Conservation (phyloP, 2,888 invertebrate genomes). For the Sericinus montela region DNA sequence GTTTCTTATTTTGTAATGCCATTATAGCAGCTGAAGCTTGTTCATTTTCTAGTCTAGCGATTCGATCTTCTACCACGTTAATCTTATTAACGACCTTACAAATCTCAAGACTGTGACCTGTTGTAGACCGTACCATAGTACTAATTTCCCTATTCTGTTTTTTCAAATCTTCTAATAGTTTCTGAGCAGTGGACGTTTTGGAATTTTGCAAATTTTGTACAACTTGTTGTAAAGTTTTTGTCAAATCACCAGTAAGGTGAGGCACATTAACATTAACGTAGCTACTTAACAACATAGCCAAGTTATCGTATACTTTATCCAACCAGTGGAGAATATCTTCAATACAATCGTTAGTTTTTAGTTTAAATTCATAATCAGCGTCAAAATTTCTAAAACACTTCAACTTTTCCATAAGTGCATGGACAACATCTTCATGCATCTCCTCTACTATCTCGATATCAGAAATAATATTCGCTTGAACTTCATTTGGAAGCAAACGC, state of each 20-base stretch:
- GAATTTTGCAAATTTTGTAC: constrained; percentile 46
- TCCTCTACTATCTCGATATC: constrained; percentile 67
- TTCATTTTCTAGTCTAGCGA: constrained; percentile 46
- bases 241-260: constrained; percentile 44
- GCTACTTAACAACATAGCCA: constrained; percentile 47
- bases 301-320: constrained; percentile 57
- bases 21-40: constrained; percentile 49
- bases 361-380: constrained; percentile 41
- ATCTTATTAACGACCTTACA: constrained; percentile 58
- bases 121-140: constrained; percentile 49
- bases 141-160: constrained; percentile 44
- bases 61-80: constrained; percentile 47
- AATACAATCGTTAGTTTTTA: constrained; percentile 36
- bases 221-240: constrained; percentile 58
- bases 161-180: constrained; percentile 46
- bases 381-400: constrained; percentile 45
- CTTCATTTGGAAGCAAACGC: constrained; percentile 35
- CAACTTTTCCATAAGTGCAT: constrained; percentile 43
- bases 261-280: constrained; percentile 47
- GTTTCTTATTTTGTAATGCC: constrained; percentile 54
- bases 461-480: constrained; percentile 42
- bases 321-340: constrained; percentile 59
- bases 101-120: constrained; percentile 54
- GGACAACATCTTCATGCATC: constrained; percentile 56
- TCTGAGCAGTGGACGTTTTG: constrained; percentile 33